Evolutionary conservation across 2,797 vertebrate genomes (phyloP).

Genomic region (Hypotaenidia philippensis): DNA sequence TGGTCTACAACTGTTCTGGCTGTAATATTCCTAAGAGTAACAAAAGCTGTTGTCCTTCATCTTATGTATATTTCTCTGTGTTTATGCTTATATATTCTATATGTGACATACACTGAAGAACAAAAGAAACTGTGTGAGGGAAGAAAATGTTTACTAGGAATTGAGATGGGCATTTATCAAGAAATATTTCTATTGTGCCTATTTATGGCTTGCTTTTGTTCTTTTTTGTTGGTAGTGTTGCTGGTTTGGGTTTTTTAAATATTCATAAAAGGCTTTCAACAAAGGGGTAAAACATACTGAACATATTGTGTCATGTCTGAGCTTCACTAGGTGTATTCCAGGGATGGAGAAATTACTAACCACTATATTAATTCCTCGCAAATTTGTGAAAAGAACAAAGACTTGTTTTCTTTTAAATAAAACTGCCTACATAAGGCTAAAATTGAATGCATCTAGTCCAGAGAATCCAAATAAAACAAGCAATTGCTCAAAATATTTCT

Average conservation of each 20-base stretch:
- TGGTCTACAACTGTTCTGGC: neutral
- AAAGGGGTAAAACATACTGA: neutral
- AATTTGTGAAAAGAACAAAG: neutral
- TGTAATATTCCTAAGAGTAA: neutral
- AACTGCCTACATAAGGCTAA: neutral
- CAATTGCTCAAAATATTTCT: neutral
- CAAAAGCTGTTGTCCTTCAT: neutral
- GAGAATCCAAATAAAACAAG: neutral
- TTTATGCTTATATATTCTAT: neutral
- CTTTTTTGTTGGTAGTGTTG: fast-evolving
- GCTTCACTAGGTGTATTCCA: neutral
- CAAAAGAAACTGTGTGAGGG: neutral
- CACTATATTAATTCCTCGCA: neutral
- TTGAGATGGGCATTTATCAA: neutral
- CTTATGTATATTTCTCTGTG: neutral
- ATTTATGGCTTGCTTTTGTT: neutral
- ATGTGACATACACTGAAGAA: neutral
- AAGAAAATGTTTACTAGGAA: neutral
- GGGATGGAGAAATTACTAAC: neutral
- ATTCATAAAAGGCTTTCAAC: neutral
- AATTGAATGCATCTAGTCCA: neutral
- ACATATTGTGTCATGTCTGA: neutral
- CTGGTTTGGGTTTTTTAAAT: neutral
- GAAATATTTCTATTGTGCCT: neutral
- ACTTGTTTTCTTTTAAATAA: neutral